Conservation (phyloP, 1,140 invertebrate species). For the Drosophila kikkawai region DNA sequence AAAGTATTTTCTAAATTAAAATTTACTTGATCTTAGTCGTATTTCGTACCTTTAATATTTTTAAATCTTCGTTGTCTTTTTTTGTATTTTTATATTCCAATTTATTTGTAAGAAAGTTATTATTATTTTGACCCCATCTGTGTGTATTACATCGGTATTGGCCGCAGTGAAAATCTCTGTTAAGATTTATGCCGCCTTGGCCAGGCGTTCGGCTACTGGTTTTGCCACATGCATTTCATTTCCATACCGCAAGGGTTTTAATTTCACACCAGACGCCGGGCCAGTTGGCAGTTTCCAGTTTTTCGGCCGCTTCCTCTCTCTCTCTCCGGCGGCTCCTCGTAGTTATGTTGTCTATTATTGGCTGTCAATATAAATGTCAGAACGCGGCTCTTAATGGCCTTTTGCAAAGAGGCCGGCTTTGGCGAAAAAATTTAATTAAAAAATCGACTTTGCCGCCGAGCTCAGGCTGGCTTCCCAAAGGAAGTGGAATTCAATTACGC, state of each 20-base stretch:
- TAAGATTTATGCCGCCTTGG: slow-evolving; percentile 71
- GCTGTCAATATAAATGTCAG: slow-evolving; percentile 85
- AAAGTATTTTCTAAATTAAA: not conserved
- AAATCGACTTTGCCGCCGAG: slow-evolving; percentile 29
- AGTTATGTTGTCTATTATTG: slow-evolving; percentile 84
- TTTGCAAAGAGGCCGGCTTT: slow-evolving; percentile 59
- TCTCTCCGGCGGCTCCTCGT: slow-evolving; percentile 34
- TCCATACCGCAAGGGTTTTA: slow-evolving; percentile 67
- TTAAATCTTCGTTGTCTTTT: not conserved
- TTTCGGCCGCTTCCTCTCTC: slow-evolving; percentile 16
- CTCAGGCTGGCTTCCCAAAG: slow-evolving; percentile 17
- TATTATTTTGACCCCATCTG: slow-evolving; percentile 4
- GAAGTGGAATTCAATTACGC: slow-evolving; percentile 69
- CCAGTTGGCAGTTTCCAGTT: slow-evolving; percentile 37
- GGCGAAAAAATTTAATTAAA: slow-evolving; percentile 70
- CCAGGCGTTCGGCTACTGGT: slow-evolving; percentile 69
- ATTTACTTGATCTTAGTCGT: not conserved
- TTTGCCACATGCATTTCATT: slow-evolving; percentile 58
- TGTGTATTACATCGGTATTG: slow-evolving; percentile 5
- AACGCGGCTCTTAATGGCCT: slow-evolving; percentile 69
- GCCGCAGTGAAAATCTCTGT: slow-evolving; percentile 58
- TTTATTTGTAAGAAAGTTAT: not conserved
- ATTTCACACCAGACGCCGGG: slow-evolving; percentile 65
- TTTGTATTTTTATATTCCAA: not conserved
- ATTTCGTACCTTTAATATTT: not conserved